Evolutionary conservation across 2,797 vertebrate species (phyloP).

Genomic region (Tolypeutes matacus): DNA sequence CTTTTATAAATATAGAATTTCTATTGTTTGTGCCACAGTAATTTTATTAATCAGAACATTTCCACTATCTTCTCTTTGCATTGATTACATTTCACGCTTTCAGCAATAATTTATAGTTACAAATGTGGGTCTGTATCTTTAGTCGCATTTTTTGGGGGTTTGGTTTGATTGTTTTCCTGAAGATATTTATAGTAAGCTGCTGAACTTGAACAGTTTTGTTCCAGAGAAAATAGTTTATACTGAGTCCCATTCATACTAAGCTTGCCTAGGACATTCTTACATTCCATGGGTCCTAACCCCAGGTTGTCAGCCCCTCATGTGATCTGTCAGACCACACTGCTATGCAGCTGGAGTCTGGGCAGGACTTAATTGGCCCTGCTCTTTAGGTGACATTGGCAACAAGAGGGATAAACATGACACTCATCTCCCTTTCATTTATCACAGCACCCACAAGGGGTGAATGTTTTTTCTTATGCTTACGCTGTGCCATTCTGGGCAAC

Average conservation of each 20-base stretch:
- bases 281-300: slow-evolving; percentile 8
- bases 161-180: slow-evolving; percentile 53
- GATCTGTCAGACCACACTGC: slow-evolving; percentile 34
- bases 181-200: slow-evolving; percentile 42
- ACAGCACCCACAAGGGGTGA: background rate
- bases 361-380: background rate
- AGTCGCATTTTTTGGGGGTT: slow-evolving; percentile 15
- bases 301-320: slow-evolving; percentile 53
- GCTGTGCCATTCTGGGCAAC: background rate
- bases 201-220: slow-evolving; percentile 41
- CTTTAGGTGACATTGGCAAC: slow-evolving; percentile 51
- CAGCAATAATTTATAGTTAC: background rate
- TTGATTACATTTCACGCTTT: slow-evolving; percentile 35
- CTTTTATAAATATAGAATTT: slow-evolving; percentile 44
- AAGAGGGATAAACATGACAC: slow-evolving; percentile 30
- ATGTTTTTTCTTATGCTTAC: background rate
- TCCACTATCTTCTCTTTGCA: background rate
- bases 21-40: slow-evolving; percentile 20
- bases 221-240: slow-evolving; percentile 27
- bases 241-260: slow-evolving; percentile 58
- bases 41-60: slow-evolving; percentile 38
- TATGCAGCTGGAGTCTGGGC: slow-evolving; percentile 13
- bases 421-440: slow-evolving; percentile 23
- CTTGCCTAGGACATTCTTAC: slow-evolving; percentile 63
- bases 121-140: background rate